Conservation (phyloP, 2,113 vertebrate genomes). For the Pluvianellus socialis region DNA sequence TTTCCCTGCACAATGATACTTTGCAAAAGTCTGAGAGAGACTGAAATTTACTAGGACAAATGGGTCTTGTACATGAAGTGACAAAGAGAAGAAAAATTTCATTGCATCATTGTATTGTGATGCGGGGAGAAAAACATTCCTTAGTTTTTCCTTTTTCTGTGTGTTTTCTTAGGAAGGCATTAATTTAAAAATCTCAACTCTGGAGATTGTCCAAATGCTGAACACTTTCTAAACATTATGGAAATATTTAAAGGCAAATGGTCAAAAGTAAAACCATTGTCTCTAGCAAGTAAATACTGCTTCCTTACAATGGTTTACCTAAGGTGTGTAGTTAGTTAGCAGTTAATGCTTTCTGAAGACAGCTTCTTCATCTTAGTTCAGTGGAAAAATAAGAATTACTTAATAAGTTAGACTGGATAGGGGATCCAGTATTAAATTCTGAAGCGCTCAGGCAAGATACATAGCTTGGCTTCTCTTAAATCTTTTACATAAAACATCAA, state of each 20-base stretch:
- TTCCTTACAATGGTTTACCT: background rate
- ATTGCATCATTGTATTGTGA: background rate
- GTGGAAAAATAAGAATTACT: background rate
- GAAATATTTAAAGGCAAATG: background rate
- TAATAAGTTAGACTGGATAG: background rate
- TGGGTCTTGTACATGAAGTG: background rate
- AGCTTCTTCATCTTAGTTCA: background rate
- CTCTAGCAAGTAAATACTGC: background rate
- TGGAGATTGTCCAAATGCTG: background rate
- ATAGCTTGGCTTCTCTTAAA: background rate
- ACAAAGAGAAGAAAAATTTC: background rate
- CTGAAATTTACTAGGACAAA: background rate
- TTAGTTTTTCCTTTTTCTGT: background rate
- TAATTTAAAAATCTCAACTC: background rate
- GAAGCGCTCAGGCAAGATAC: background rate
- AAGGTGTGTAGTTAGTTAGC: background rate
- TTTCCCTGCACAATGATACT: background rate
- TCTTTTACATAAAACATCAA: background rate
- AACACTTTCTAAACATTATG: background rate
- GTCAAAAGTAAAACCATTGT: background rate
- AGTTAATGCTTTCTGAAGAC: background rate
- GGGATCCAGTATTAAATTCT: background rate
- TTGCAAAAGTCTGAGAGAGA: background rate
- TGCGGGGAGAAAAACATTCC: background rate
- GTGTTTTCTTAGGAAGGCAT: background rate